Percentiles rank a stretch among this genome's conserved stretches.
Evolutionary conservation across 2,888 invertebrate genomes (phyloP).

Genomic region (Andrena dorsata): DNA sequence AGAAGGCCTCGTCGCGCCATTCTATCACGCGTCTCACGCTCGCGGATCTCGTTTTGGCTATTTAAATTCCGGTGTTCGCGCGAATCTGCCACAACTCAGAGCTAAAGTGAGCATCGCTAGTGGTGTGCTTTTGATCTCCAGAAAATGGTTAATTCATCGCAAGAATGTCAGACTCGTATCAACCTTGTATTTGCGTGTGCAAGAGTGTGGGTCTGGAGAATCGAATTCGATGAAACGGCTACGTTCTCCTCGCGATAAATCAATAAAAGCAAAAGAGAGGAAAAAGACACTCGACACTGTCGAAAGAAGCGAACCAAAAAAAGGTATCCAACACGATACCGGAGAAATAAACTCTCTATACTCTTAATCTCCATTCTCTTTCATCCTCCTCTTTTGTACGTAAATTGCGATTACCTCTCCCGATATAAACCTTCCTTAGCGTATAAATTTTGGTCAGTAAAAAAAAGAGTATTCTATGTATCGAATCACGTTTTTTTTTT

Average conservation of each 20-base stretch:
- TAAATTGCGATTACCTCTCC: constrained; percentile 27
- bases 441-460: constrained; percentile 62
- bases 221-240: background rate
- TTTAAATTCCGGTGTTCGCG: constrained; percentile 15
- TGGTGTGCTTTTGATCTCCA: background rate
- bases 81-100: constrained; percentile 45
- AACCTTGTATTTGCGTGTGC: background rate
- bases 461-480: constrained; percentile 56
- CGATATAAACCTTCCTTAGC: constrained; percentile 53
- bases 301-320: constrained; percentile 25
- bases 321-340: background rate
- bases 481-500: constrained; percentile 42
- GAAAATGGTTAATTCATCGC: constrained; percentile 12
- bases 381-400: constrained; percentile 1
- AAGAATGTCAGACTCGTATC: background rate
- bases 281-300: background rate
- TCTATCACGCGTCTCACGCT: constrained; percentile 5
- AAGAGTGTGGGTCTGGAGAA: background rate
- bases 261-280: background rate
- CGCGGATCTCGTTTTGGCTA: constrained; percentile 26
- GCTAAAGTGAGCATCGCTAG: constrained; percentile 9
- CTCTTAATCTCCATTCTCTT: background rate
- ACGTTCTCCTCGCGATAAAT: background rate
- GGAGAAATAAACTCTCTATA: constrained; percentile 6
- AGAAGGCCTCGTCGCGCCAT: constrained; percentile 11